Evolutionary conservation across 2,797 vertebrate species (phyloP), one percentile per base, ranked within the genome.

Genomic region (Tauraco hartlaubi): DNA sequence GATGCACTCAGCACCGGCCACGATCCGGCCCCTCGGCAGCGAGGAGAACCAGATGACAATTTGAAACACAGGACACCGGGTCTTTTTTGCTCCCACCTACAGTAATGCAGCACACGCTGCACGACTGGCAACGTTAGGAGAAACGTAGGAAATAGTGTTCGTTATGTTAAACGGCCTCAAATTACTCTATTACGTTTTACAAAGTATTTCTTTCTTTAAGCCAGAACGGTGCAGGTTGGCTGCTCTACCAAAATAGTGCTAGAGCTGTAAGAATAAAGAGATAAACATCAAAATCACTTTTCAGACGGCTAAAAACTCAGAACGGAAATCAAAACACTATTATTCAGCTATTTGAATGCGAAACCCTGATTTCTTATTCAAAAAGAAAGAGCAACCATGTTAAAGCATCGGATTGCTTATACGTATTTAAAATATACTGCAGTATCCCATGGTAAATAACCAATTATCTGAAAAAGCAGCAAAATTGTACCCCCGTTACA

Each of bases 41-140:
- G 58, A 90, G 90, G 78, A 95, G 92, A 89, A 91, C 92, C 95
- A 63, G 87, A 43, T 81, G 97, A 96, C 96, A 97, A 86, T 58
- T 71, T 95, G 97, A 98, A 98, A 98, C 92, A 98, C 98, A 97
- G 98, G 98, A 98, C 98, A 97, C 97, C 91, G 97, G 96, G 91
- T 81, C 94, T 52, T 78, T 55, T 87, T 35, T 35, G 49, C 96
- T 74, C 90, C 96, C 92, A 72, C 94, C 96, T 96, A 41, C 92
- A 83, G 96, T 83, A 76, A 82, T 97, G 95, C 98, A 76, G 92
- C 95, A 98, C 98, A 85, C 55, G 89, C 97, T 91, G 96, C 96
- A 86, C 37, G 95, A 89, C 84, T 56, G 82, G 12, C 37, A 75
- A 66, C 63, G 94, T 51, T 62, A 92, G 76, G 62, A 79, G 85